These are phyloP conservation scores for Atta texana DNA, from an alignment of 1,140 invertebrate genomes.

Conservation along the genomic window DNA sequence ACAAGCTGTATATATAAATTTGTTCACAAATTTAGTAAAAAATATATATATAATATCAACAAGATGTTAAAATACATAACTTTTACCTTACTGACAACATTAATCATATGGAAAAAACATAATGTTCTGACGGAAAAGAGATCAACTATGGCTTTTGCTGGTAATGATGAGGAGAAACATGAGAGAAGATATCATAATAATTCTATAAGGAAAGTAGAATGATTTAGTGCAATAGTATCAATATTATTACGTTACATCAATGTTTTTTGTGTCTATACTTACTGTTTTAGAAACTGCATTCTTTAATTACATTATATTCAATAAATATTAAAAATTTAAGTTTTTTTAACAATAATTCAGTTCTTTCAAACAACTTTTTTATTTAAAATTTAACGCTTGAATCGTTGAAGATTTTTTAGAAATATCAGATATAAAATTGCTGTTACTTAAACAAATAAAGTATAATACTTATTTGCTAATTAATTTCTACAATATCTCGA, in stretches of 20 bases:
- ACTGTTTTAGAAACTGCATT: background rate
- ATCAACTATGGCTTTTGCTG: too few species aligned
- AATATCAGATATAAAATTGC: background rate
- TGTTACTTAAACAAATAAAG: background rate
- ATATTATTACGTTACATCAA: background rate
- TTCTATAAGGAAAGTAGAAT: too few species aligned
- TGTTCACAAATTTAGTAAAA: too few species aligned
- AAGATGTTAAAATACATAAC: too few species aligned
- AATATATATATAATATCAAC: too few species aligned
- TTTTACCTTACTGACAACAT: too few species aligned
- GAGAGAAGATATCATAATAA: too few species aligned
- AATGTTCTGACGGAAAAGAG: too few species aligned
- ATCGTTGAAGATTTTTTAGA: background rate
- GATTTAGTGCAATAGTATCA: too few species aligned
- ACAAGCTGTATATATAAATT: too few species aligned
- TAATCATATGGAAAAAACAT: too few species aligned
- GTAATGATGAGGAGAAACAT: too few species aligned
- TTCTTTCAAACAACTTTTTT: background rate
- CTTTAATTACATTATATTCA: background rate
- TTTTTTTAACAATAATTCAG: background rate
- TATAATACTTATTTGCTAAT: background rate
- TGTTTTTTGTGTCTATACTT: background rate
- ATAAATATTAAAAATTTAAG: background rate
- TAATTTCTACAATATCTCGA: constrained; percentile 12
- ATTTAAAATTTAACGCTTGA: background rate